phyloP scores from a whole-genome alignment of 2,797 vertebrate species.

The Anguilla pacifica region DNA sequence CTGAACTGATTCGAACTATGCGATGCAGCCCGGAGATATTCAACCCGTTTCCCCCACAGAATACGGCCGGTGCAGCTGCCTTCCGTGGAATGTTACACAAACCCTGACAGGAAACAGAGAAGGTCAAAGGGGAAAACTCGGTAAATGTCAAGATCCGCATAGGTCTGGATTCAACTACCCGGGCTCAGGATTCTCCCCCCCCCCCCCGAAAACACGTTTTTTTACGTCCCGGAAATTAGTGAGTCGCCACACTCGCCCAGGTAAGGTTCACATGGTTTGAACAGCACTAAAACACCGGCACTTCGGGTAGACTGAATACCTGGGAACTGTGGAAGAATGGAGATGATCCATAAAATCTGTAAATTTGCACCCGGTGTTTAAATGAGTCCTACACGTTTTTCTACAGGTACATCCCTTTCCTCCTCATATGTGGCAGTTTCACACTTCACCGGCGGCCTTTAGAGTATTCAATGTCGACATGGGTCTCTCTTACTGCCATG shows the following conservation, averaged over 20 bases:
- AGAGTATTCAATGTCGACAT: background rate
- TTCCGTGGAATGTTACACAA: conserved; percentile 46
- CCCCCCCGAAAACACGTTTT: background rate
- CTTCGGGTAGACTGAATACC: background rate
- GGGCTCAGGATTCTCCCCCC: too few relatives aligned
- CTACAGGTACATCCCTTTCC: background rate
- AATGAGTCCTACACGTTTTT: background rate
- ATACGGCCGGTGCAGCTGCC: conserved; percentile 10
- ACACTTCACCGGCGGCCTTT: background rate
- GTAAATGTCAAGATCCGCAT: conserved; percentile 23
- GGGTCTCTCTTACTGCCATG: background rate
- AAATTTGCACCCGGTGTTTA: background rate
- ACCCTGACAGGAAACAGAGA: conserved; percentile 49
- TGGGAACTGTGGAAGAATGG: background rate
- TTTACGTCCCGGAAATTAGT: background rate
- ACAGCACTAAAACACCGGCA: background rate
- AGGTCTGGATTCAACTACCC: conserved; percentile 11
- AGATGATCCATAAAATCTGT: background rate
- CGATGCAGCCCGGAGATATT: conserved; percentile 17
- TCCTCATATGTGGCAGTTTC: background rate
- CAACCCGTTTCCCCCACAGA: conserved; percentile 25
- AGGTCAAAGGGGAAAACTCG: conserved; percentile 43
- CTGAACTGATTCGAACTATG: background rate
- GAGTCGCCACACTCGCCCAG: background rate
- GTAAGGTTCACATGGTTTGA: background rate